Evolutionary conservation across 2,113 vertebrate species (phyloP).

Genomic region (Carollia perspicillata): DNA sequence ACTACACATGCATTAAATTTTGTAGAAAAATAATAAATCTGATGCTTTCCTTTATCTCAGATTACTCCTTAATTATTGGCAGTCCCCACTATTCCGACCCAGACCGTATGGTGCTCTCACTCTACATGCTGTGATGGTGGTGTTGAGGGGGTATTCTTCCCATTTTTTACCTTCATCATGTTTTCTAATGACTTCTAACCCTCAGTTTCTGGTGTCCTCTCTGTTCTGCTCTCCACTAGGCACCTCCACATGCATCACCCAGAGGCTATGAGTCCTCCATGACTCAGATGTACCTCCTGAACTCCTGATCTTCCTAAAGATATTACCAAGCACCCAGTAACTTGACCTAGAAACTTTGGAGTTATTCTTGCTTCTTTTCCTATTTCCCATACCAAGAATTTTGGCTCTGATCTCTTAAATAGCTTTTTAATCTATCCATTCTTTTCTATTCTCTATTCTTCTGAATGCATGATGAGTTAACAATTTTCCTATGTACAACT

Average conservation of each 20-base stretch:
- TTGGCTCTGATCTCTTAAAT: background rate
- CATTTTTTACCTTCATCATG: background rate
- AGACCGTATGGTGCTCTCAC: background rate
- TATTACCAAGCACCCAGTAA: background rate
- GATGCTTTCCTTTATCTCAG: background rate
- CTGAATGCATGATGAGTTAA: background rate
- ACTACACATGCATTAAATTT: too few relatives aligned
- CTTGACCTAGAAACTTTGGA: background rate
- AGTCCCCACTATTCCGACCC: background rate
- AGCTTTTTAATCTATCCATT: background rate
- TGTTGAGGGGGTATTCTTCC: background rate
- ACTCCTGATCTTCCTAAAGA: background rate
- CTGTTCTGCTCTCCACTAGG: background rate
- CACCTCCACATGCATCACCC: background rate
- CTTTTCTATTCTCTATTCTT: background rate
- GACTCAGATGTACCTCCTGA: too few relatives aligned
- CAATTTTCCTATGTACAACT: background rate
- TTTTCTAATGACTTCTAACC: background rate
- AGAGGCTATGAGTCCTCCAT: too few relatives aligned
- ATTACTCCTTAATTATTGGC: background rate
- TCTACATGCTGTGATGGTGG: background rate
- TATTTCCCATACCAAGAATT: background rate
- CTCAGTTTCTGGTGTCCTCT: background rate
- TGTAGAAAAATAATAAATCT: background rate
- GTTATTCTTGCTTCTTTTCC: background rate